These are phyloP conservation scores for Ophiothrix spiculata DNA, from an alignment of 35 echinoderm and acorn worm genomes.

Conservation along the genomic window DNA sequence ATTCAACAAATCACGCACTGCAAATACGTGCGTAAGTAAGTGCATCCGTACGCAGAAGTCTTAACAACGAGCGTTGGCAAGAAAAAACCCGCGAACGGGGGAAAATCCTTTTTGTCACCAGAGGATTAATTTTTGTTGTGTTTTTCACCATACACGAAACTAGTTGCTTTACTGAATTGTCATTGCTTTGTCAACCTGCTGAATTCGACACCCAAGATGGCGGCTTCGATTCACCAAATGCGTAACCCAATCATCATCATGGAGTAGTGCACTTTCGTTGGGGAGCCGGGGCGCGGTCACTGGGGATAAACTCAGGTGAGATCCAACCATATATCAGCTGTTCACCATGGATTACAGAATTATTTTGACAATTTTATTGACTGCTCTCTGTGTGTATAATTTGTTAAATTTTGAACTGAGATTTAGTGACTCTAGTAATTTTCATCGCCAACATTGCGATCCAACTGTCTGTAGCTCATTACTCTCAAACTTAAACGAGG, in stretches of 20 bases:
- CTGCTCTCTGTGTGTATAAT: background rate
- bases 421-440: background rate
- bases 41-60: too few species aligned
- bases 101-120: too few species aligned
- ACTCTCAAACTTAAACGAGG: too few species aligned
- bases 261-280: background rate
- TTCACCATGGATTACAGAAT: background rate
- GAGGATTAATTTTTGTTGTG: too few species aligned
- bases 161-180: too few species aligned
- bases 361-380: background rate
- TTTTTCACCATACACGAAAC: too few species aligned
- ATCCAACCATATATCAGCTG: background rate
- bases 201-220: background rate
- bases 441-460: background rate
- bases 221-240: background rate
- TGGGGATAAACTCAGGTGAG: background rate
- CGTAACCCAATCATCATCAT: background rate
- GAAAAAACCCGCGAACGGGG: too few species aligned
- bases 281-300: background rate
- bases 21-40: too few species aligned
- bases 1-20: too few species aligned
- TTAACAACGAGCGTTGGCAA: too few species aligned
- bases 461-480: background rate
- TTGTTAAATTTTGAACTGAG: background rate
- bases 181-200: too few species aligned